Base-by-base conservation (phyloP, 2,113 vertebrate species). In the Nyctibius bracteatus region DNA sequence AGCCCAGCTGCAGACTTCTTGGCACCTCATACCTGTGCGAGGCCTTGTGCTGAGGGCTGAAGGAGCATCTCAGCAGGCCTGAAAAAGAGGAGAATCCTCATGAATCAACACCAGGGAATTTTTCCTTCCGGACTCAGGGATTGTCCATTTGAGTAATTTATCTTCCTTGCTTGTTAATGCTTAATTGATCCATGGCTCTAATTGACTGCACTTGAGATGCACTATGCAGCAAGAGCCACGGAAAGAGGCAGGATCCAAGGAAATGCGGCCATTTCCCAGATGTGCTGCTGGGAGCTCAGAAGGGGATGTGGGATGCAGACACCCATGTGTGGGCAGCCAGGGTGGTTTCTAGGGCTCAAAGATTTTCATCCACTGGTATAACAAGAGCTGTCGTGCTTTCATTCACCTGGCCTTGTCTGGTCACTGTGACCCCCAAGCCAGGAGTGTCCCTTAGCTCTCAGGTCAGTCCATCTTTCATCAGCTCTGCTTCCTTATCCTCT, bases 211-310 rank as follows among this genome's bases (percentile, higher is more conserved):
- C 15, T 65, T 41, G 52, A 84, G 81, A 46, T 3, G 5, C 24
- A 13, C 8, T 7, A 0, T 8, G 28, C 5, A 57, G 62, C 49
- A 79, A 77, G 78, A n/a, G 33, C 3, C 0, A 0, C 79, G 75
- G 41, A 87, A 67, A 63, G 67, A 58, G 30, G 24, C 15, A 73
- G 61, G 35, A 68, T 84, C 30, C 41, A 20, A 59, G 49, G 70
- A 90, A 87, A 75, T 81, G 0, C 14, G 30, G 13, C 28, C 27
- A 1, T 35, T 89, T 87, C 70, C 55, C 0, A 6, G n/a, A 30
- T 5, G 1, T 54, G 28, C 17, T 72, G 12, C 5, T 1, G 4
- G 41, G 27, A 81, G 2, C 7, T 86, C 0, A 5, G 20, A 0
- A 15, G n/a, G 37, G 13, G 4, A 24, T 52, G 21, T 39, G 2